These are phyloP conservation scores for Noctilio leporinus DNA, from an alignment of 2,113 vertebrate species.

Conservation along the genomic window DNA sequence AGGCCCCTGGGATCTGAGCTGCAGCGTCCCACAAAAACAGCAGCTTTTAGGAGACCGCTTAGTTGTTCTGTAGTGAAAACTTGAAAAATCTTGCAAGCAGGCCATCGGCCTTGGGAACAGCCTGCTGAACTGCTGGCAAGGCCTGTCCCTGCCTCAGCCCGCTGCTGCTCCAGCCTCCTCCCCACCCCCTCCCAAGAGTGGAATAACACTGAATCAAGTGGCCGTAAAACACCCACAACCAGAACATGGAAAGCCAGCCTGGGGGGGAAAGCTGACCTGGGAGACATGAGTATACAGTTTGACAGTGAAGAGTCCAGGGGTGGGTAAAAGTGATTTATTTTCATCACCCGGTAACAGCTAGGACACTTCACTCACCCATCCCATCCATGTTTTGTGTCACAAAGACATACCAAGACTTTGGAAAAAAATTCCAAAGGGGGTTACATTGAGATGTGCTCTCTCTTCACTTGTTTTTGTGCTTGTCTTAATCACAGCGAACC, in stretches of 20 bases:
- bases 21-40: not conserved
- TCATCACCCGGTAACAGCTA: not conserved
- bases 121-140: not conserved
- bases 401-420: slow-evolving; percentile 75
- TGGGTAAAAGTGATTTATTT: not conserved
- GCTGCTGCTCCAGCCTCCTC: not conserved
- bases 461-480: not conserved
- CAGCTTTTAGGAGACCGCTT: accelerated
- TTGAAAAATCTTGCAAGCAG: not conserved
- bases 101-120: not conserved
- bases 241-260: not conserved
- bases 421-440: slow-evolving; percentile 74
- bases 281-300: not conserved
- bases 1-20: not conserved
- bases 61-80: not conserved
- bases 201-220: not conserved
- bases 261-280: not conserved
- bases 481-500: slow-evolving; percentile 36
- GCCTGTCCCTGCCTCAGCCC: not conserved
- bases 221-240: not conserved
- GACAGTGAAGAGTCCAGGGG: not conserved
- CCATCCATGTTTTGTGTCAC: slow-evolving; percentile 60
- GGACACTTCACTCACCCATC: not conserved
- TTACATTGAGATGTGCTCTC: slow-evolving; percentile 28
- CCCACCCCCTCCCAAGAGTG: not conserved